Evolutionary conservation across 2,797 vertebrate species (phyloP).

Genomic region (Pyrocephalus nanus): DNA sequence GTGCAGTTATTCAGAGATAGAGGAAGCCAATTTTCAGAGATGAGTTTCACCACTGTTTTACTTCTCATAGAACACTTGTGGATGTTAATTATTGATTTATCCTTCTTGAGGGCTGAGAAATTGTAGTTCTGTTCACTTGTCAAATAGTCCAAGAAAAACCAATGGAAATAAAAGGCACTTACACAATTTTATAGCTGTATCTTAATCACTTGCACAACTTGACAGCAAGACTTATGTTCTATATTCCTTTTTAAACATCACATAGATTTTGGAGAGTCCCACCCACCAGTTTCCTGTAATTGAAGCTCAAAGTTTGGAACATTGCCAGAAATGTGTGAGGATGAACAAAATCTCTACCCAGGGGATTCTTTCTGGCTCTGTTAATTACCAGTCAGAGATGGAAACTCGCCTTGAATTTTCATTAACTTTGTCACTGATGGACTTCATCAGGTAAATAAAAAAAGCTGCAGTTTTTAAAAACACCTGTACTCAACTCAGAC

Average conservation of each 20-base stretch:
- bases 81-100: neutral
- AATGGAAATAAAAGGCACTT: neutral
- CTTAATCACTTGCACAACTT: neutral
- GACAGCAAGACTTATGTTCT: neutral
- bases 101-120: neutral
- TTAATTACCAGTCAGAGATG: conserved; percentile 75
- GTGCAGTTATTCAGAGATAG: rapidly evolving
- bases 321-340: conserved; percentile 78
- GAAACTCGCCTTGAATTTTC: conserved; percentile 79
- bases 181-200: neutral
- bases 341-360: conserved; percentile 81
- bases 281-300: conserved; percentile 70
- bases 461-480: neutral
- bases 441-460: conserved; percentile 90
- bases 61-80: neutral
- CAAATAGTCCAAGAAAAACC: neutral
- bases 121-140: neutral
- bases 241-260: neutral
- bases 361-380: conserved; percentile 73
- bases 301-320: conserved; percentile 68
- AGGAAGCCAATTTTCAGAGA: neutral
- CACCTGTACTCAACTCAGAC: neutral
- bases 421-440: conserved; percentile 81
- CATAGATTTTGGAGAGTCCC: conserved; percentile 79
- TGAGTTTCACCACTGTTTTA: neutral